Percentiles rank a stretch among this genome's conserved stretches.
Evolutionary conservation across 2,113 vertebrate species (phyloP).

Genomic region (Ceuthmochares aereus): DNA sequence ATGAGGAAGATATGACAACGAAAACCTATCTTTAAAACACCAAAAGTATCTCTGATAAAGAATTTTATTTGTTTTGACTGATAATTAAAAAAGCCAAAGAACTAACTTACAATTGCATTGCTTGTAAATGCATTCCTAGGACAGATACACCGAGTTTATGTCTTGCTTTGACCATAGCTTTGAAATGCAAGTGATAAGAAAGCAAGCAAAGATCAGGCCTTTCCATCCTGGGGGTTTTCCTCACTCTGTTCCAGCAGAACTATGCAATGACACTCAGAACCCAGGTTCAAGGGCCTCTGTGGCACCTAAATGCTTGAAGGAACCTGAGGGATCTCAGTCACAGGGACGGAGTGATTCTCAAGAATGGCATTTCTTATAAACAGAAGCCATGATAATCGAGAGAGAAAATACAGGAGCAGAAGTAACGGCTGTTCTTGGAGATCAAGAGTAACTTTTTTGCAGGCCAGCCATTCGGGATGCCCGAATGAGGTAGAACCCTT

Average conservation of each 20-base stretch:
- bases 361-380: background rate
- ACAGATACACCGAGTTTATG: background rate
- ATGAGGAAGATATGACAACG: background rate
- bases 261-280: background rate
- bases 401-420: background rate
- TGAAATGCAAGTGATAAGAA: background rate
- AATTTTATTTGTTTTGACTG: conserved; percentile 14
- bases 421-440: background rate
- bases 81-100: background rate
- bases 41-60: background rate
- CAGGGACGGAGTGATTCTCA: background rate
- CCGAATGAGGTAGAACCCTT: background rate
- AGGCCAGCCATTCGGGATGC: background rate
- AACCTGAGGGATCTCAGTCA: background rate
- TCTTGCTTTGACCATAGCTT: background rate
- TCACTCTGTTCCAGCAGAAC: background rate
- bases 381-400: background rate
- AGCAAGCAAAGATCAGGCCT: background rate
- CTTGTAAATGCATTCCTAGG: background rate
- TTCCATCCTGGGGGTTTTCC: background rate
- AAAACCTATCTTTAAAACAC: background rate
- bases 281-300: background rate
- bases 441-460: background rate
- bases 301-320: background rate
- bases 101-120: background rate